These are phyloP conservation scores for Drosophila fuyamai DNA, from an alignment of 1,140 invertebrate species.

Conservation along the genomic window DNA sequence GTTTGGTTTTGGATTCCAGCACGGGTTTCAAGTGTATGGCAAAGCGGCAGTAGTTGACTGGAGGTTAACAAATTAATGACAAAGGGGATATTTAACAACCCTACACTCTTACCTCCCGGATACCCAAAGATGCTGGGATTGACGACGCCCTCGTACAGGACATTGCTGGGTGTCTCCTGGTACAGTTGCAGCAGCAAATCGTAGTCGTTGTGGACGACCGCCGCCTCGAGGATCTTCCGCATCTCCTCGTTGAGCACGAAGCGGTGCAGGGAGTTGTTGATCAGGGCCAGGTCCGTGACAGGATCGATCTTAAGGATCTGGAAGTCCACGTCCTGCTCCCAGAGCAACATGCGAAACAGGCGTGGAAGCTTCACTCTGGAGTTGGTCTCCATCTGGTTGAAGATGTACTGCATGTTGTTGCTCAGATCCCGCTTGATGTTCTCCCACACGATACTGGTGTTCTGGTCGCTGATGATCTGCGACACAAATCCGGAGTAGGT, in stretches of 20 bases:
- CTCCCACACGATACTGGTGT: slow-evolving; percentile 61
- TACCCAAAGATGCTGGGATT: slow-evolving; percentile 65
- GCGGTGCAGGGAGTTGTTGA: slow-evolving; percentile 73
- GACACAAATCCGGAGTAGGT: slow-evolving; percentile 51
- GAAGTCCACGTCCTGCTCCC: slow-evolving; percentile 39
- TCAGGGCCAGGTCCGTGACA: slow-evolving; percentile 46
- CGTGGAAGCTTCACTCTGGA: slow-evolving; percentile 43
- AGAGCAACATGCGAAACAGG: slow-evolving; percentile 50
- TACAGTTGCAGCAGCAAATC: slow-evolving; percentile 60
- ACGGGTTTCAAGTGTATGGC: slow-evolving; percentile 13
- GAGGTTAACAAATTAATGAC: not conserved
- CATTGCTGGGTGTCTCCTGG: slow-evolving; percentile 45
- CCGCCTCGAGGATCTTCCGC: slow-evolving; percentile 51
- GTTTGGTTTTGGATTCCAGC: not conserved
- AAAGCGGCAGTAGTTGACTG: slow-evolving; percentile 62
- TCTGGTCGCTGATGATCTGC: slow-evolving; percentile 61
- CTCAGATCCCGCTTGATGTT: slow-evolving; percentile 57
- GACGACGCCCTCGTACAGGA: slow-evolving; percentile 58
- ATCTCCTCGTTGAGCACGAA: slow-evolving; percentile 60
- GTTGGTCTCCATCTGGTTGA: slow-evolving; percentile 56
- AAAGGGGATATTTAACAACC: not conserved
- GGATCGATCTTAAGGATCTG: slow-evolving; percentile 32
- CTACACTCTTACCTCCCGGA: slow-evolving; percentile 36
- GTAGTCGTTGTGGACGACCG: slow-evolving; percentile 36
- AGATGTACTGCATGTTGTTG: slow-evolving; percentile 2